Conservation (phyloP, 2,888 invertebrate species). For the Drosophila quinaria region DNA sequence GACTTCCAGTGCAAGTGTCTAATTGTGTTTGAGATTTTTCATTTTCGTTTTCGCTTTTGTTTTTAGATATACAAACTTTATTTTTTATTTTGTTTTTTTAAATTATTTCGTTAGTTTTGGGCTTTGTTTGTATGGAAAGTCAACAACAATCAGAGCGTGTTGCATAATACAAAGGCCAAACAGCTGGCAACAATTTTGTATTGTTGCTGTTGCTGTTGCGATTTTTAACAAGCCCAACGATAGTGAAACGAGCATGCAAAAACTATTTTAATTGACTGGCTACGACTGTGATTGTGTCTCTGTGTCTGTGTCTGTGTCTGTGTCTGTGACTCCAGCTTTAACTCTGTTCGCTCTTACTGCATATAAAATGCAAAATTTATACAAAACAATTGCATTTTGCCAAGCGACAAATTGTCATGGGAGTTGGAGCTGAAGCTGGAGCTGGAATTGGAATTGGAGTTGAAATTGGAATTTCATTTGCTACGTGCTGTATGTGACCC, state of each 20-base stretch:
- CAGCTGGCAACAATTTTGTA: slow-evolving; percentile 64
- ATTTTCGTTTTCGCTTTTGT: slow-evolving; percentile 24
- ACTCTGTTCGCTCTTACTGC: slow-evolving; percentile 10
- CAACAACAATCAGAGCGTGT: slow-evolving; percentile 79
- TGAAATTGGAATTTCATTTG: slow-evolving; percentile 42
- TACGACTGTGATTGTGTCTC: slow-evolving; percentile 13
- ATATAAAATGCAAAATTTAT: slow-evolving; percentile 63
- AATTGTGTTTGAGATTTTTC: slow-evolving; percentile 64
- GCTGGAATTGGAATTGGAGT: slow-evolving; percentile 21
- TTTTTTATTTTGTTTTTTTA: neutral
- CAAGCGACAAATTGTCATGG: slow-evolving; percentile 79
- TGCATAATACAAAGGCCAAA: slow-evolving; percentile 74
- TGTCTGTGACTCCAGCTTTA: slow-evolving; percentile 9
- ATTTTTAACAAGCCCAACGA: slow-evolving; percentile 77
- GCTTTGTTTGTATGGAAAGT: slow-evolving; percentile 47
- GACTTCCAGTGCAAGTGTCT: slow-evolving; percentile 77
- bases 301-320: slow-evolving; percentile 7
- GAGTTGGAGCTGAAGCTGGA: slow-evolving; percentile 54
- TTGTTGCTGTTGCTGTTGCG: slow-evolving; percentile 38
- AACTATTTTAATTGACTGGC: slow-evolving; percentile 76
- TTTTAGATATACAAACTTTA: neutral
- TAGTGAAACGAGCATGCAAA: slow-evolving; percentile 78
- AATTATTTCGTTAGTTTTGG: slow-evolving; percentile 13
- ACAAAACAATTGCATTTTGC: slow-evolving; percentile 77
- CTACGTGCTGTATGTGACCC: slow-evolving; percentile 64